Percentiles rank a stretch among this genome's conserved stretches.
Evolutionary conservation across 1,140 invertebrate genomes (phyloP).

Genomic region (Megathymus violae): DNA sequence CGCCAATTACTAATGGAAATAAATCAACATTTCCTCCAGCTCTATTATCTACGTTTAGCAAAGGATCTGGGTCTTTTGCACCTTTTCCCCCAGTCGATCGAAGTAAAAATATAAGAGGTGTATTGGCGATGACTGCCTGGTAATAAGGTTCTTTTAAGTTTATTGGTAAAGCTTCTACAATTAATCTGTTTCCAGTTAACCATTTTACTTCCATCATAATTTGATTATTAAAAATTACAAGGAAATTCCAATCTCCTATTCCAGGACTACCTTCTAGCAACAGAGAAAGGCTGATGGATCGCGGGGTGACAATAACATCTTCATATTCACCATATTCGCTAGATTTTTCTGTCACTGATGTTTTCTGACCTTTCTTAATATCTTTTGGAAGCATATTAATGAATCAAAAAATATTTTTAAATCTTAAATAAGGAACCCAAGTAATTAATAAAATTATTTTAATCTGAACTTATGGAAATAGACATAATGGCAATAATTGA

Average conservation of each 20-base stretch:
- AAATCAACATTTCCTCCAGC: slow-evolving; percentile 68
- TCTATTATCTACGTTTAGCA: slow-evolving; percentile 62
- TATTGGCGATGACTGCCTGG: slow-evolving; percentile 51
- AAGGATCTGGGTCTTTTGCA: slow-evolving; percentile 65
- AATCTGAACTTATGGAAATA: too few species aligned
- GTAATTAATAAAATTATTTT: too few species aligned
- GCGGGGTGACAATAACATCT: slow-evolving; percentile 40
- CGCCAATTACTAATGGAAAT: slow-evolving; percentile 65
- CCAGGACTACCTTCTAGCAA: slow-evolving; percentile 48
- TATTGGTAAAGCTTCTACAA: slow-evolving; percentile 47
- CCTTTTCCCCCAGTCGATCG: slow-evolving; percentile 53
- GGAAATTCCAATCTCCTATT: slow-evolving; percentile 55
- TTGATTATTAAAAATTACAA: slow-evolving; percentile 59
- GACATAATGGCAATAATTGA: too few species aligned
- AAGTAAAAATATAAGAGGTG: slow-evolving; percentile 62
- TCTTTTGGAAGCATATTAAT: slow-evolving; percentile 39
- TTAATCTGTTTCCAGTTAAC: slow-evolving; percentile 41
- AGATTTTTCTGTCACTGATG: slow-evolving; percentile 42
- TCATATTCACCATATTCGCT: slow-evolving; percentile 48
- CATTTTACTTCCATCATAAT: slow-evolving; percentile 63
- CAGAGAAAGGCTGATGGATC: slow-evolving; percentile 47
- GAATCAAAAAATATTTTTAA: too few species aligned
- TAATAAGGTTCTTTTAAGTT: slow-evolving; percentile 53
- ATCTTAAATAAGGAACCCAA: too few species aligned
- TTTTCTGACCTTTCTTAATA: too few species aligned